Evolutionary conservation across 2,888 invertebrate genomes (phyloP).

Genomic region (Heteromyza rotundicornis): DNA sequence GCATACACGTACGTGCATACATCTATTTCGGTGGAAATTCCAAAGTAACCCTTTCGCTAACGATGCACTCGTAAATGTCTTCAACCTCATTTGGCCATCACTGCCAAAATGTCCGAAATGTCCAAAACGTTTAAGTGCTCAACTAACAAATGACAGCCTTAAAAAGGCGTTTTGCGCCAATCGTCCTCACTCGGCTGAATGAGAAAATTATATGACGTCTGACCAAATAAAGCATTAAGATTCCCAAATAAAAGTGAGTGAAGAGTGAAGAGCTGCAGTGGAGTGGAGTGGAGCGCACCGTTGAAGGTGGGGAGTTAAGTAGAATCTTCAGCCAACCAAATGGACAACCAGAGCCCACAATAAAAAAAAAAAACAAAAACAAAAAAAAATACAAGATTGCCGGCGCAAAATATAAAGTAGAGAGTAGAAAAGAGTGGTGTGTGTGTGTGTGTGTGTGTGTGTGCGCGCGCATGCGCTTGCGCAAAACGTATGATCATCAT

Average conservation of each 20-base stretch:
- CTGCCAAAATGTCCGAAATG: neutral
- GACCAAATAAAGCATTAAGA: neutral
- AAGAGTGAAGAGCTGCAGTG: neutral
- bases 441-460: too few species aligned
- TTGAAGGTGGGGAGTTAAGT: too few species aligned
- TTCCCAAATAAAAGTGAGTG: neutral
- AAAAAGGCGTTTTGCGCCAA: slow-evolving; percentile 1
- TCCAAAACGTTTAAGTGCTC: neutral
- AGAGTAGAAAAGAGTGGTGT: too few species aligned
- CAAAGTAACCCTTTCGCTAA: too few species aligned
- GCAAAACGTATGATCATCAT: slow-evolving; percentile 2
- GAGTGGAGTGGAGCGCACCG: too few species aligned
- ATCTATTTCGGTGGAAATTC: too few species aligned
- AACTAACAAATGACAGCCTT: neutral
- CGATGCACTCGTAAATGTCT: too few species aligned
- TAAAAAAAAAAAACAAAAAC: too few species aligned
- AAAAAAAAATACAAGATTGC: too few species aligned
- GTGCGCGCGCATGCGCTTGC: neutral
- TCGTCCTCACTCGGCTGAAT: neutral
- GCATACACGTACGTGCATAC: too few species aligned
- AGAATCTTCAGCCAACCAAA: neutral
- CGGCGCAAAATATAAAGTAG: too few species aligned
- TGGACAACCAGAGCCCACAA: neutral
- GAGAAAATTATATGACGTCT: neutral
- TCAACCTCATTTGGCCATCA: too few species aligned